phyloP scores from a whole-genome alignment of 2,888 invertebrate genomes.

The Antheraea assamensis region DNA sequence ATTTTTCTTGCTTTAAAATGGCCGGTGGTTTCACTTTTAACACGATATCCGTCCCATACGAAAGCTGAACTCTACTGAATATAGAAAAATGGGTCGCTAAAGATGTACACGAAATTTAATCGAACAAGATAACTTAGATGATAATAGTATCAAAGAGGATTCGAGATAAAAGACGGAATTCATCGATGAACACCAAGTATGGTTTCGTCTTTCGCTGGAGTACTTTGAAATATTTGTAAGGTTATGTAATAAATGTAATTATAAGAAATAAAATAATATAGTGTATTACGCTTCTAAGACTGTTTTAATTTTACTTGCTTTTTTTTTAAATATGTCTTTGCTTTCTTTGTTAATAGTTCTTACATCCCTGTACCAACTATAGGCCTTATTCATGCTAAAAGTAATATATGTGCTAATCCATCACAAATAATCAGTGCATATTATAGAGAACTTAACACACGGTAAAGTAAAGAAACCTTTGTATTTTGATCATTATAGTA shows the following conservation, averaged over 20 bases:
- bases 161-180: constrained; percentile 36
- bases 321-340: too few species aligned
- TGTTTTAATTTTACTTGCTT: too few species aligned
- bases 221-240: background rate
- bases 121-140: constrained; percentile 32
- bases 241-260: background rate
- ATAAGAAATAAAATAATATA: background rate
- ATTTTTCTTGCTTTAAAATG: constrained; percentile 48
- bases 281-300: too few species aligned
- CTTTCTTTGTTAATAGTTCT: too few species aligned
- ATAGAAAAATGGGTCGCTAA: constrained; percentile 40
- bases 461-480: too few species aligned
- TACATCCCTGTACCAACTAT: too few species aligned
- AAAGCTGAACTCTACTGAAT: constrained; percentile 36
- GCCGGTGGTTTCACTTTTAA: constrained; percentile 38
- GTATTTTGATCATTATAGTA: too few species aligned
- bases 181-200: background rate
- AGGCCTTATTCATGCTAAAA: too few species aligned
- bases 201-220: background rate
- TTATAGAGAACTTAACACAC: too few species aligned
- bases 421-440: too few species aligned
- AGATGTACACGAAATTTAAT: constrained; percentile 26
- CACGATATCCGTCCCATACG: constrained; percentile 43
- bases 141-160: constrained; percentile 47
- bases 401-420: too few species aligned